A percentile compares a stretch with the other conserved stretches of the same genome.
These are phyloP conservation scores for Oscheius sp. DNA, from an alignment of 2,888 invertebrate species.

Conservation along the genomic window DNA sequence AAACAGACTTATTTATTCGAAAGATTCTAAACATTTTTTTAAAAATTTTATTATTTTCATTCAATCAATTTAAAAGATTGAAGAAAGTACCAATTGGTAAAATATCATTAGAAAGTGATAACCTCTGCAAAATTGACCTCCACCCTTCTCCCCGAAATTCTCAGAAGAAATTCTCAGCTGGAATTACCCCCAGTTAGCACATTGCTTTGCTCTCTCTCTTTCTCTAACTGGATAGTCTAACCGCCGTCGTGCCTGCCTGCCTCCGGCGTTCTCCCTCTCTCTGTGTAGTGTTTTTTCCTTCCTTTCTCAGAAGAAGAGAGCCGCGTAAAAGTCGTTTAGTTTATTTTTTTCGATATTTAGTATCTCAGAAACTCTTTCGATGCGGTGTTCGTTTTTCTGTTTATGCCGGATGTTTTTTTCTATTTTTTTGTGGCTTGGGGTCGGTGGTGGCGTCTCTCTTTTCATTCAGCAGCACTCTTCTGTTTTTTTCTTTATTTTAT, in stretches of 20 bases:
- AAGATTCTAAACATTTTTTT: too few species aligned
- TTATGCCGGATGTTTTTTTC: constrained; percentile 10
- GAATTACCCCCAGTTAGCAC: background rate
- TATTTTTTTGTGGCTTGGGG: constrained; percentile 6
- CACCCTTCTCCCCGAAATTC: too few species aligned
- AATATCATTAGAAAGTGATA: too few species aligned
- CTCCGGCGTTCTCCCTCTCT: background rate
- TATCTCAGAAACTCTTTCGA: background rate
- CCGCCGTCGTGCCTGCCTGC: background rate
- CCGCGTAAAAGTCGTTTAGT: too few species aligned
- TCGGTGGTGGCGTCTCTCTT: constrained; percentile 11
- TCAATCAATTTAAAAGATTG: too few species aligned
- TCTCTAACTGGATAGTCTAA: background rate
- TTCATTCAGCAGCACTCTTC: background rate
- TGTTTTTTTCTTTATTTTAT: too few species aligned
- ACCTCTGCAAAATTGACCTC: too few species aligned
- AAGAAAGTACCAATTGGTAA: too few species aligned
- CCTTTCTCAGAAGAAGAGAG: too few species aligned
- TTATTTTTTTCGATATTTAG: background rate
- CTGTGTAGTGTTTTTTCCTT: background rate
- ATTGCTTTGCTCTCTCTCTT: background rate
- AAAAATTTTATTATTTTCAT: too few species aligned
- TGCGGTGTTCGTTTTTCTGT: constrained; percentile 22
- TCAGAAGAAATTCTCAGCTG: too few species aligned
- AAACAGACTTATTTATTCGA: too few species aligned